A percentile compares a stretch with the other conserved stretches of the same genome.
phyloP scores from a whole-genome alignment of 2,113 vertebrate genomes.

The Pollimyrus isidori region DNA sequence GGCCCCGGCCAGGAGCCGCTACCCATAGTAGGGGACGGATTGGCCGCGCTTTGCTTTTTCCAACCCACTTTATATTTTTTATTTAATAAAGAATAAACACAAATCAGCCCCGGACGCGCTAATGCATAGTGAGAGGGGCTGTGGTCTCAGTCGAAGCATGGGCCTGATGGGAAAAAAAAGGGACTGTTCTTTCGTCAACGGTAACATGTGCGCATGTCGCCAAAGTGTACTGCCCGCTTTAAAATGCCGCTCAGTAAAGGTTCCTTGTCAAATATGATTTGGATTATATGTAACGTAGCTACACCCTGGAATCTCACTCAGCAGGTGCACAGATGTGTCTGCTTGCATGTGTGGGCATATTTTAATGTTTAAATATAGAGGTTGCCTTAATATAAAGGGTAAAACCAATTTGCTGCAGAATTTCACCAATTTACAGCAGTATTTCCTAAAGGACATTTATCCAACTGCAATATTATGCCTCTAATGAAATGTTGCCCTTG shows the following conservation, averaged over 20 bases:
- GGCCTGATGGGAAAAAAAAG: background rate
- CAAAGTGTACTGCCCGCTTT: background rate
- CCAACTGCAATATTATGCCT: background rate
- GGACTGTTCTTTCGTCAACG: background rate
- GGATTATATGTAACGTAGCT: background rate
- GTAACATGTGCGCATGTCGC: background rate
- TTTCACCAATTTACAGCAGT: background rate
- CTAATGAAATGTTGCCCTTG: background rate
- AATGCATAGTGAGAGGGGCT: background rate
- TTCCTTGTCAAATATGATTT: background rate
- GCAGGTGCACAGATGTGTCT: background rate
- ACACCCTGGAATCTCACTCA: background rate
- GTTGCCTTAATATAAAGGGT: background rate
- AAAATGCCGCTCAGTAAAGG: background rate
- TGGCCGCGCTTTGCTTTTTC: background rate
- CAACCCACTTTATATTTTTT: background rate
- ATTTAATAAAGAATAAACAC: background rate
- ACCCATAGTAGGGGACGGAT: background rate
- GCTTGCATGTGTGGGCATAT: background rate
- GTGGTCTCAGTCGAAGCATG: background rate
- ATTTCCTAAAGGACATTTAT: conserved; percentile 10
- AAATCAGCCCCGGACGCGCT: background rate
- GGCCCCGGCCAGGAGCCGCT: background rate
- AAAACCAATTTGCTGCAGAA: conserved; percentile 4
- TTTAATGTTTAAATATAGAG: conserved; percentile 2